Percentiles rank a stretch among this genome's conserved stretches.
Conservation (phyloP, 2,888 invertebrate genomes). For the Tridacna crocea region DNA sequence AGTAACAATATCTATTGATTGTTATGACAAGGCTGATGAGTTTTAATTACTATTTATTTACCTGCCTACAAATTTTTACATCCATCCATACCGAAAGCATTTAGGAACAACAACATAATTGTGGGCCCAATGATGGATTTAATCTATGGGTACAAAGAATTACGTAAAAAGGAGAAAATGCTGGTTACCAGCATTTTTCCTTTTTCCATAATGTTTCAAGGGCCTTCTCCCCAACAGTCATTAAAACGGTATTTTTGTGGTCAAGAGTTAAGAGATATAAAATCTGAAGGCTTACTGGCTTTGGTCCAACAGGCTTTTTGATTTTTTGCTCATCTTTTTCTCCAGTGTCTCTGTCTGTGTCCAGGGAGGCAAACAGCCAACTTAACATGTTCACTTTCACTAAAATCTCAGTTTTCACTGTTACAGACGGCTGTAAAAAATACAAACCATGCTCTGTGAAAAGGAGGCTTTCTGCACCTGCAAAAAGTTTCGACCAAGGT, state of each 20-base stretch:
- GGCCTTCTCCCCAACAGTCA: background rate
- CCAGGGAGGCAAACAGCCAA: slow-evolving; percentile 88
- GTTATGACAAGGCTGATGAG: no score
- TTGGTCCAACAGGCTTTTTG: slow-evolving; percentile 65
- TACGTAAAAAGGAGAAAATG: background rate
- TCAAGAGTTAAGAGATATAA: background rate
- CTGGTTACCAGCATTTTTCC: background rate
- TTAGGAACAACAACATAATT: no score
- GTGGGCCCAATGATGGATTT: no score
- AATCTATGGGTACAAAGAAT: background rate
- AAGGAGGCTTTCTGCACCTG: no score
- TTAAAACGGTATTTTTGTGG: background rate
- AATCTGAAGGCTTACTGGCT: slow-evolving; percentile 63
- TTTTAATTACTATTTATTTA: no score
- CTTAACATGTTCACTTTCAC: slow-evolving; percentile 89
- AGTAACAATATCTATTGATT: no score
- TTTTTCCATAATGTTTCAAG: background rate
- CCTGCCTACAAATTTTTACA: no score
- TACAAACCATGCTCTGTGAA: background rate
- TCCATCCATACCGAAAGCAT: no score
- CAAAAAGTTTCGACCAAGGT: no score
- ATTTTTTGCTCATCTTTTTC: slow-evolving; percentile 51
- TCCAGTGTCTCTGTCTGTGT: slow-evolving; percentile 83
- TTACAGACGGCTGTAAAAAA: slow-evolving; percentile 86
- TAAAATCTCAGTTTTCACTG: slow-evolving; percentile 86